Conservation (phyloP, 2,113 vertebrate species). For the Aplodontia rufa region DNA sequence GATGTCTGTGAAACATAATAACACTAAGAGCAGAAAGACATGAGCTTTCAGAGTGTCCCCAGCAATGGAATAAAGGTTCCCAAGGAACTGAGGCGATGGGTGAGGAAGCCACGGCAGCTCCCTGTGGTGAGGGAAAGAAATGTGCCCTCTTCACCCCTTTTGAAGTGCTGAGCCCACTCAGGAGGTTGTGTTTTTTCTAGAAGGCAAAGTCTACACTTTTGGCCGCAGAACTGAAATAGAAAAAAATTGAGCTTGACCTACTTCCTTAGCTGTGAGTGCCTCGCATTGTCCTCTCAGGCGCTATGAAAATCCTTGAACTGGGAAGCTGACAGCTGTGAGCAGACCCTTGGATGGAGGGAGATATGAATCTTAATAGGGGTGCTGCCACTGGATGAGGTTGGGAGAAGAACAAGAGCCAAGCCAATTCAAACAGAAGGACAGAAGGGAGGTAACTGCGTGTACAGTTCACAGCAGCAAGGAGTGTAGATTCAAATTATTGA, state of each 20-base stretch:
- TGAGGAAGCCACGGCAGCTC: neutral
- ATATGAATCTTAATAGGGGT: slow-evolving; percentile 62
- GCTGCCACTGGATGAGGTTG: neutral
- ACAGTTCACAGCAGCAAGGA: neutral
- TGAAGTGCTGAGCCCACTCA: slow-evolving; percentile 54
- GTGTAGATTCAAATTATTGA: slow-evolving; percentile 53
- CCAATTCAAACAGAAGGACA: slow-evolving; percentile 61
- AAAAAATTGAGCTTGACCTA: slow-evolving; percentile 62
- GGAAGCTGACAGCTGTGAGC: slow-evolving; percentile 56
- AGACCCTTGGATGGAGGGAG: slow-evolving; percentile 54
- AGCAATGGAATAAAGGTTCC: neutral
- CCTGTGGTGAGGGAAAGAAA: neutral
- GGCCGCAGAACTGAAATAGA: slow-evolving; percentile 62
- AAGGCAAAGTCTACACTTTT: slow-evolving; percentile 57
- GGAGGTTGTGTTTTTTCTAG: slow-evolving; percentile 53
- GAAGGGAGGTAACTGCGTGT: slow-evolving; percentile 30
- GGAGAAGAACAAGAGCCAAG: neutral
- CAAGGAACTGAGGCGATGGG: neutral
- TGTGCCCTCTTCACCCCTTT: slow-evolving; percentile 70
- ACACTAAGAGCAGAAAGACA: neutral
- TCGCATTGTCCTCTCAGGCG: slow-evolving; percentile 21
- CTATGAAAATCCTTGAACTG: slow-evolving; percentile 38
- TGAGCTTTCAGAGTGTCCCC: neutral
- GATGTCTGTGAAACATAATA: neutral
- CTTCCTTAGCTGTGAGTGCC: slow-evolving; percentile 60